Conservation (phyloP, 2,797 vertebrate genomes). For the Bufotes viridis region DNA sequence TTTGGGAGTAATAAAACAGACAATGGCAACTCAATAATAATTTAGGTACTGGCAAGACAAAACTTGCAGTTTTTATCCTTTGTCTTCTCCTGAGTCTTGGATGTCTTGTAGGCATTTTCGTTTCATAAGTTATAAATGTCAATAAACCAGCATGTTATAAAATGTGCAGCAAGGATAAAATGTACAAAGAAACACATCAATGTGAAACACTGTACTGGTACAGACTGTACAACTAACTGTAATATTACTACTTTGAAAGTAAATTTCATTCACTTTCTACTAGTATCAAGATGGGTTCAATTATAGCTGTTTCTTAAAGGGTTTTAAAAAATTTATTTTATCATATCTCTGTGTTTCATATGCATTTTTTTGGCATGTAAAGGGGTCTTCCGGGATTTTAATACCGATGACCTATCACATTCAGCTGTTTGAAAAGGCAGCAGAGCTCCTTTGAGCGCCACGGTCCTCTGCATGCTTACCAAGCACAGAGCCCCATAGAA, state of each 20-base stretch:
- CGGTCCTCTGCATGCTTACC: no score
- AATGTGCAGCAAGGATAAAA: constrained; percentile 22
- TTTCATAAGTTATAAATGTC: constrained; percentile 40
- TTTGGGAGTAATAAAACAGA: constrained; percentile 41
- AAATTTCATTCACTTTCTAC: not conserved
- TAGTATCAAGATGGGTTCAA: not conserved
- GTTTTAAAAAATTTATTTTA: not conserved
- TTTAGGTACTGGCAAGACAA: constrained; percentile 23
- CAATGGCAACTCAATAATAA: constrained; percentile 37
- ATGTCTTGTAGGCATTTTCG: constrained; percentile 34
- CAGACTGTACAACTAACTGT: not conserved
- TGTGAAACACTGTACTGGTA: not conserved
- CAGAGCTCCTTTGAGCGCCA: no score
- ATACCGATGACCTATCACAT: no score
- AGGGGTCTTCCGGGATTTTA: no score
- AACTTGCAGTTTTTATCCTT: constrained; percentile 29
- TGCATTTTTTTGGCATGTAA: not conserved
- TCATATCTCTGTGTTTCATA: not conserved
- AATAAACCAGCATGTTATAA: constrained; percentile 48
- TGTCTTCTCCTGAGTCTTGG: constrained; percentile 15
- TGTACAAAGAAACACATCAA: constrained; percentile 13
- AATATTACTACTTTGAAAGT: not conserved
- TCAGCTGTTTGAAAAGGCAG: no score
- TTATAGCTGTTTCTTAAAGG: not conserved
- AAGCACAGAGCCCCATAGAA: no score